These are phyloP conservation scores for Epicauta chinensis DNA, from an alignment of 1,140 invertebrate genomes.

Conservation along the genomic window DNA sequence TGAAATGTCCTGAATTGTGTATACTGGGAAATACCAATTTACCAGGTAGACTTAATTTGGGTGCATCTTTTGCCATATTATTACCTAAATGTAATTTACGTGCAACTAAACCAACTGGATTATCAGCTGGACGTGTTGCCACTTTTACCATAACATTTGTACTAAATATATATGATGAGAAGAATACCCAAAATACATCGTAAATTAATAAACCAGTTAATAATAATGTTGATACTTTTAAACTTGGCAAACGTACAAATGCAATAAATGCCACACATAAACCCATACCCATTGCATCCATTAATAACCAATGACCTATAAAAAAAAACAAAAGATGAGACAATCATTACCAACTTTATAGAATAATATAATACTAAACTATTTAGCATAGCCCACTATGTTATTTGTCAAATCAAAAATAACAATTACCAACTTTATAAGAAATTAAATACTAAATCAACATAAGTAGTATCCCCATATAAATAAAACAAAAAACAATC, in stretches of 20 bases:
- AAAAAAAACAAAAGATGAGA: too few species aligned
- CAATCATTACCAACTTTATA: too few species aligned
- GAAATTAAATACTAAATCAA: too few species aligned
- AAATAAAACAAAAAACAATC: too few species aligned
- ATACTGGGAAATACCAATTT: constrained; percentile 96
- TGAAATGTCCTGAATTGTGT: constrained; percentile 92
- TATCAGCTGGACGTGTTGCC: constrained; percentile 87
- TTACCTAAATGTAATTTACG: constrained; percentile 85
- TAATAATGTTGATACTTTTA: constrained; percentile 93
- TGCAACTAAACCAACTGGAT: constrained; percentile 90
- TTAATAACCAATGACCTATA: constrained; percentile 86
- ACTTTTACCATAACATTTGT: constrained; percentile 98
- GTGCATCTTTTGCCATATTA: constrained; percentile 73
- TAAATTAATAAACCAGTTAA: constrained; percentile 92
- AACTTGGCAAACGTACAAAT: constrained; percentile 88
- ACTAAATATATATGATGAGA: constrained; percentile 97
- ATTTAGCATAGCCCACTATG: too few species aligned
- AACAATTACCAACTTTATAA: too few species aligned
- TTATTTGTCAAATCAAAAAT: too few species aligned
- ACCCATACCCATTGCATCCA: constrained; percentile 98
- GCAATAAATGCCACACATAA: constrained; percentile 97
- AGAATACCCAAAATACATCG: constrained; percentile 98
- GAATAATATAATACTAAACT: too few species aligned
- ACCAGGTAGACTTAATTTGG: constrained; percentile 91
- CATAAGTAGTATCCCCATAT: too few species aligned